Evolutionary conservation across 2,888 invertebrate genomes (phyloP).

Genomic region (Empis livida): DNA sequence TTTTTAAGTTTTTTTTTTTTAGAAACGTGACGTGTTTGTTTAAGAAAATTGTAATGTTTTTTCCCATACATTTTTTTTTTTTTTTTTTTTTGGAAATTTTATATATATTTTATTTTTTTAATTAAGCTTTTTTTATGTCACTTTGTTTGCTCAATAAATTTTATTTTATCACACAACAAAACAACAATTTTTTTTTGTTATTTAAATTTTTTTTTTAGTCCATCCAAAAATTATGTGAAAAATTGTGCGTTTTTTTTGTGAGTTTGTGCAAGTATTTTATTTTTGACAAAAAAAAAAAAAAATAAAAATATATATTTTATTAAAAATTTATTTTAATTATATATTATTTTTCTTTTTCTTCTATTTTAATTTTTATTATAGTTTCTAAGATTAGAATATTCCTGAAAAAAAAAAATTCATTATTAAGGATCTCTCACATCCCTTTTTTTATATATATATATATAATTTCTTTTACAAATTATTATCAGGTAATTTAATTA

Average conservation of each 20-base stretch:
- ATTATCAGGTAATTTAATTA: constrained; percentile 9
- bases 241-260: too few relatives aligned
- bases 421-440: not conserved
- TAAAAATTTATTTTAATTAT: constrained; percentile 5
- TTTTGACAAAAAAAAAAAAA: too few relatives aligned
- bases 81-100: too few relatives aligned
- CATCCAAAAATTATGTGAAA: too few relatives aligned
- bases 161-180: too few relatives aligned
- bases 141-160: too few relatives aligned
- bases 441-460: not conserved
- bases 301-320: too few relatives aligned
- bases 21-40: not conserved
- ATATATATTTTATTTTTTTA: too few relatives aligned
- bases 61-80: not conserved
- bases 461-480: constrained; percentile 2
- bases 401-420: constrained; percentile 3
- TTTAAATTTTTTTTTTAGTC: too few relatives aligned
- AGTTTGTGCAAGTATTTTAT: too few relatives aligned
- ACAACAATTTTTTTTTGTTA: too few relatives aligned
- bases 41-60: constrained; percentile 2
- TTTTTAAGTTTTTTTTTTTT: constrained; percentile 7
- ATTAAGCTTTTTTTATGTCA: too few relatives aligned
- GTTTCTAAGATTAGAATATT: constrained; percentile 8
- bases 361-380: constrained; percentile 5
- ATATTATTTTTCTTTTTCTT: constrained; percentile 6